A percentile compares a stretch with the other conserved stretches of the same genome.
phyloP scores from a whole-genome alignment of 2,113 vertebrate genomes.

The Redunca redunca region DNA sequence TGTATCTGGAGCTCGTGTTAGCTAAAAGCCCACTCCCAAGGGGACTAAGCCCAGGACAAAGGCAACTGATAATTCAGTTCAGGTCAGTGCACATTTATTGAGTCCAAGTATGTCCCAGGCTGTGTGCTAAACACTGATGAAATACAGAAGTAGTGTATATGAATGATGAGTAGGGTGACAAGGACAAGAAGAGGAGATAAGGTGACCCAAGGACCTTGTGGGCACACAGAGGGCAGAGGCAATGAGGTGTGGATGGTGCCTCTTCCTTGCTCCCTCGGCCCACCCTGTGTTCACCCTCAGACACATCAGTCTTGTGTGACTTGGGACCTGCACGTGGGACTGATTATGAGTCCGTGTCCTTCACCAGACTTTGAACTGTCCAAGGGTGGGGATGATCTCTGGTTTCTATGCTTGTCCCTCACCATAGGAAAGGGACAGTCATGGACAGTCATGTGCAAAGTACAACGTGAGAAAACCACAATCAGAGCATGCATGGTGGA shows the following conservation, averaged over 20 bases:
- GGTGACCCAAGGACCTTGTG: not conserved
- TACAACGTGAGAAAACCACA: not conserved
- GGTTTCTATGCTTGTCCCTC: not conserved
- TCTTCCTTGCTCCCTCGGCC: rapidly evolving
- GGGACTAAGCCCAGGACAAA: not conserved
- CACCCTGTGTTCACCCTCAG: not conserved
- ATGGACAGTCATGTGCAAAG: rapidly evolving
- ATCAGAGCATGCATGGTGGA: too few relatives aligned
- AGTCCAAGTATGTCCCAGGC: not conserved
- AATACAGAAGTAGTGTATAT: rapidly evolving
- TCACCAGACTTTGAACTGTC: not conserved
- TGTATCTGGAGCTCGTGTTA: not conserved
- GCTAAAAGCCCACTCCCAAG: not conserved
- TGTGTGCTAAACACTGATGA: not conserved
- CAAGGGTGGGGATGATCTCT: not conserved
- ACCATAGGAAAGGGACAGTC: not conserved
- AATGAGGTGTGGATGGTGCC: not conserved
- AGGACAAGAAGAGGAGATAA: not conserved
- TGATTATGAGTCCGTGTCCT: not conserved
- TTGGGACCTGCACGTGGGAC: rapidly evolving
- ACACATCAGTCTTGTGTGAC: not conserved
- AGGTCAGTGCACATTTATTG: not conserved
- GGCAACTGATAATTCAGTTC: too few relatives aligned
- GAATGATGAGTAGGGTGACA: not conserved
- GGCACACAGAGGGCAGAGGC: not conserved